Percentiles rank a stretch among this genome's conserved stretches.
phyloP scores from a whole-genome alignment of 1,140 invertebrate genomes.

The Drosophila cardini region DNA sequence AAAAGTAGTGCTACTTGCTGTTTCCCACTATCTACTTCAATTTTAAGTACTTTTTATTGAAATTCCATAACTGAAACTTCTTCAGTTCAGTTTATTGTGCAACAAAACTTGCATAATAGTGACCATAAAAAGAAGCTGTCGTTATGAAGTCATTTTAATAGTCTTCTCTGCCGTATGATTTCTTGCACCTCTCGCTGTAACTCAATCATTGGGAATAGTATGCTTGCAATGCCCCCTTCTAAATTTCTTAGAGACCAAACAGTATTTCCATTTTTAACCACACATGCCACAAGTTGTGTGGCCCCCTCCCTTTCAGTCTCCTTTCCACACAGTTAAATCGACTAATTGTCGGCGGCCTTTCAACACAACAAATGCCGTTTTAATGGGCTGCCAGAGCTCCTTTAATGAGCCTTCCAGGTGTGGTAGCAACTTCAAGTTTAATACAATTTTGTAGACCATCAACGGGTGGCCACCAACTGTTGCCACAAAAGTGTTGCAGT shows the following conservation, averaged over 20 bases:
- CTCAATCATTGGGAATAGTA: constrained; percentile 46
- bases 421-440: constrained; percentile 12
- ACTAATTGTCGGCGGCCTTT: constrained; percentile 68
- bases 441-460: constrained; percentile 18
- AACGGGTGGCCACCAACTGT: constrained; percentile 37
- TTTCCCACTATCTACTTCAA: neutral
- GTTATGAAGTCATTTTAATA: constrained; percentile 7
- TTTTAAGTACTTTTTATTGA: neutral
- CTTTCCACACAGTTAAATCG: constrained; percentile 24
- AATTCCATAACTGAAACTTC: constrained; percentile 14
- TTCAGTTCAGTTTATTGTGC: constrained; percentile 10
- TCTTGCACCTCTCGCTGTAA: constrained; percentile 17
- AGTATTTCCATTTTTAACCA: constrained; percentile 67
- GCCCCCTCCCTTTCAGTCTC: neutral
- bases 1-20: neutral
- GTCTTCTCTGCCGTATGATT: neutral
- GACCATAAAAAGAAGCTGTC: neutral
- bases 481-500: constrained; percentile 20
- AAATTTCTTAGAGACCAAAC: constrained; percentile 27
- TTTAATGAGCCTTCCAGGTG: constrained; percentile 45
- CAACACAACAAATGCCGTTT: constrained; percentile 67
- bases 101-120: constrained; percentile 2
- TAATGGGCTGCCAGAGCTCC: constrained; percentile 55
- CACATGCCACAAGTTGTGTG: constrained; percentile 32
- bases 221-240: constrained; percentile 25